Percentiles rank a stretch among this genome's conserved stretches.
These are phyloP conservation scores for Notarius lentiginosus DNA, from an alignment of 2,113 vertebrate genomes.

Conservation along the genomic window DNA sequence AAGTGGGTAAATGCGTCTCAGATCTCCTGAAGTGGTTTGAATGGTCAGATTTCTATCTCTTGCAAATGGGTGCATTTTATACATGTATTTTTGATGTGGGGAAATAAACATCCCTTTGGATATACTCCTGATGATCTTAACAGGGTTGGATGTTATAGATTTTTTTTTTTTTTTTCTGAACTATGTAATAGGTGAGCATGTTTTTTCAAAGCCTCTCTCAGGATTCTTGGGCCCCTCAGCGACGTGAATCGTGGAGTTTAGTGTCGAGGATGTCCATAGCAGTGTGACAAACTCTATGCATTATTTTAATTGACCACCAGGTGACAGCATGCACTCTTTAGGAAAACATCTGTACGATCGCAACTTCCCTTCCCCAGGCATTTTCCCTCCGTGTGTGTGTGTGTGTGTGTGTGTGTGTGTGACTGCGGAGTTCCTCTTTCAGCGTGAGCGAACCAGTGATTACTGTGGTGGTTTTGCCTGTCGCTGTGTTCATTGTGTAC, in stretches of 20 bases:
- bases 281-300: no score
- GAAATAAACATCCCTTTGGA: neutral
- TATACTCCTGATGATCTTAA: neutral
- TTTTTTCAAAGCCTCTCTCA: neutral
- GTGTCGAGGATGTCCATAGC: neutral
- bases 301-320: constrained; percentile 41
- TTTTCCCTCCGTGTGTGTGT: no score
- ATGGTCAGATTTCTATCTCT: no score
- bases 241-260: neutral
- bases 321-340: constrained; percentile 29
- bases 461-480: neutral
- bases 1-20: no score
- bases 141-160: neutral
- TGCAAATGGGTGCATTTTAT: no score
- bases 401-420: neutral
- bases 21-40: no score
- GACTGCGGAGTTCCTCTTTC: constrained; percentile 31
- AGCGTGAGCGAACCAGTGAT: constrained; percentile 4
- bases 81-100: neutral
- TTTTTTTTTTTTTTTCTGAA: neutral
- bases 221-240: neutral
- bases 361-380: neutral
- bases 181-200: neutral
- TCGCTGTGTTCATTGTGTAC: constrained; percentile 10
- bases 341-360: neutral